These are phyloP conservation scores for Pseudorhiza aurosa DNA, from an alignment of 30 jellyfish, hydroid and myxozoan genomes.

Conservation along the genomic window DNA sequence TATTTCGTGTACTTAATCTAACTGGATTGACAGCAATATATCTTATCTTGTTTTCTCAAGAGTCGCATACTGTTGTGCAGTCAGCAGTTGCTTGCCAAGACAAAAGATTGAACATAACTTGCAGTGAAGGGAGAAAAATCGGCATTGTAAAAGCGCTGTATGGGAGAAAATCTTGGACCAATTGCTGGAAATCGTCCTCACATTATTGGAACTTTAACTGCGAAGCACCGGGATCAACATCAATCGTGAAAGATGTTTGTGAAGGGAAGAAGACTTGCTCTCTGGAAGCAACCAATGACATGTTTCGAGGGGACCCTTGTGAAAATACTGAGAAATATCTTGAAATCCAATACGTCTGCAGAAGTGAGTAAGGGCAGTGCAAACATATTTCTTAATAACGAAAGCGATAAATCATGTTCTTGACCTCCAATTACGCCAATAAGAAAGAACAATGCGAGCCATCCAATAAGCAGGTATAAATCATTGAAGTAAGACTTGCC, in stretches of 20 bases:
- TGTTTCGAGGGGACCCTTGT: slow-evolving; percentile 52
- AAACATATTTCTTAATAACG: too few relatives aligned
- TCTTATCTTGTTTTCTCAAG: too few relatives aligned
- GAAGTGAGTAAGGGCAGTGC: not conserved
- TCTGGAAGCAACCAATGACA: slow-evolving; percentile 9
- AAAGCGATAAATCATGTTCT: too few relatives aligned
- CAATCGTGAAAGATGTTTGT: slow-evolving; percentile 6
- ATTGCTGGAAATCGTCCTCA: slow-evolving; percentile 14
- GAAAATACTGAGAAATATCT: slow-evolving; percentile 20
- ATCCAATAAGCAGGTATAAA: too few relatives aligned
- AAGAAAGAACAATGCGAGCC: too few relatives aligned
- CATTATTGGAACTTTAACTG: not conserved
- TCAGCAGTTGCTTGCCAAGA: slow-evolving; percentile 4
- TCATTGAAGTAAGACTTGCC: too few relatives aligned
- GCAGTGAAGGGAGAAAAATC: not conserved
- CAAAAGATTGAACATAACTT: not conserved
- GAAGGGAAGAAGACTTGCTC: slow-evolving; percentile 33
- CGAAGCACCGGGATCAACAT: slow-evolving; percentile 23
- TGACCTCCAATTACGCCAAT: too few relatives aligned
- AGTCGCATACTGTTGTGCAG: too few relatives aligned
- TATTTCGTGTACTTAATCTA: too few relatives aligned
- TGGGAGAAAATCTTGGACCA: not conserved
- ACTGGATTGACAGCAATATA: too few relatives aligned
- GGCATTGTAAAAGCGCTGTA: slow-evolving; percentile 1
- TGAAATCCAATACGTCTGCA: slow-evolving; percentile 42